Conservation (phyloP, 1,140 invertebrate species). For the Drosophila chauvacae region DNA sequence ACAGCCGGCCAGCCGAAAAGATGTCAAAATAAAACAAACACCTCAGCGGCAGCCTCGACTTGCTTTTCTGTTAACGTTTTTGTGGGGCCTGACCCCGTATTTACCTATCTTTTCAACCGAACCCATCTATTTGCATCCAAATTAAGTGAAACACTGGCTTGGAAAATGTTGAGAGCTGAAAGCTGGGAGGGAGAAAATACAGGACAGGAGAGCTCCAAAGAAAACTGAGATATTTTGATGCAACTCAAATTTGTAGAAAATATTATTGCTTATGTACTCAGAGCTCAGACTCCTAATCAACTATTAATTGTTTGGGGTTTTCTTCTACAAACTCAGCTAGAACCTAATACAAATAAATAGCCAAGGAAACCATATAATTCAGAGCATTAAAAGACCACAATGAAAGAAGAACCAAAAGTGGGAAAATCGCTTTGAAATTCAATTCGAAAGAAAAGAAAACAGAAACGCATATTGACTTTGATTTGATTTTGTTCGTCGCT, state of each 20-base stretch:
- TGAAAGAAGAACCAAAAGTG: background rate
- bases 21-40: constrained; percentile 83
- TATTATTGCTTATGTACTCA: background rate
- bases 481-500: constrained; percentile 50
- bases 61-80: background rate
- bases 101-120: constrained; percentile 30
- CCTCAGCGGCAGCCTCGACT: constrained; percentile 42
- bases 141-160: constrained; percentile 56
- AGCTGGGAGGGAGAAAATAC: background rate
- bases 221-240: background rate
- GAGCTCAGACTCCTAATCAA: background rate
- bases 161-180: constrained; percentile 2
- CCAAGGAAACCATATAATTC: constrained; percentile 10
- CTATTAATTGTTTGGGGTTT: background rate
- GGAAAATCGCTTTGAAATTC: constrained; percentile 1
- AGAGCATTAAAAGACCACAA: constrained; percentile 27
- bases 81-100: constrained; percentile 27
- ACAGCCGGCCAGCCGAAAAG: constrained; percentile 65
- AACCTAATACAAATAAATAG: constrained; percentile 5
- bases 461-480: constrained; percentile 26
- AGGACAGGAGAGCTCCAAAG: background rate
- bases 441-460: constrained; percentile 27
- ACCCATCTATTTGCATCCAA: constrained; percentile 73
- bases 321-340: background rate
- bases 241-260: background rate